Evolutionary conservation across 2,888 invertebrate species (phyloP).

Genomic region (Lasioglossum calceatum): DNA sequence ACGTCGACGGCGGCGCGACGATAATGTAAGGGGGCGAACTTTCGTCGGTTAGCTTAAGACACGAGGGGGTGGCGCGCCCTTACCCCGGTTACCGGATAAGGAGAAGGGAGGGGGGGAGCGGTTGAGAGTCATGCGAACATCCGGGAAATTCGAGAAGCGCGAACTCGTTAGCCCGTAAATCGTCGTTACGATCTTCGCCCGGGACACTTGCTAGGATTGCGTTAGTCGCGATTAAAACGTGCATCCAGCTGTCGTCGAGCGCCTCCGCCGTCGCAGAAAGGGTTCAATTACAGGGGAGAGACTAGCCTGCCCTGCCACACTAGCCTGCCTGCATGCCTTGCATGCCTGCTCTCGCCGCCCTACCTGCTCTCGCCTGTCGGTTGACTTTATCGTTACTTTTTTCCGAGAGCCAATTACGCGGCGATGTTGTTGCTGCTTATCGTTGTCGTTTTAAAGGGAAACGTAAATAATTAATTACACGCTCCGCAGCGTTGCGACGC

Average conservation of each 20-base stretch:
- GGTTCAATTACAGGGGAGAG: constrained; percentile 49
- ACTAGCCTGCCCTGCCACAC: not conserved
- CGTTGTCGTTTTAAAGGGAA: constrained; percentile 28
- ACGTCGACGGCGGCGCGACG: constrained; percentile 54
- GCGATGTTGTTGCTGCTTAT: constrained; percentile 32
- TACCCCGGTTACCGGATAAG: not conserved
- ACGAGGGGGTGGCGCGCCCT: not conserved
- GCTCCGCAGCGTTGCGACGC: constrained; percentile 4
- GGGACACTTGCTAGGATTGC: constrained; percentile 46
- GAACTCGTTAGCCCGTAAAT: constrained; percentile 67
- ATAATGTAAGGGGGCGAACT: constrained; percentile 72
- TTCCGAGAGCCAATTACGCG: constrained; percentile 35
- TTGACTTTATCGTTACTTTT: constrained; percentile 43
- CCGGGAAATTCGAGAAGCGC: constrained; percentile 64
- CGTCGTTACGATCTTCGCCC: constrained; percentile 40
- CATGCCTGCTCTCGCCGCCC: not conserved
- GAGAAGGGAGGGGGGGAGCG: not conserved
- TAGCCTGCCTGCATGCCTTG: not conserved
- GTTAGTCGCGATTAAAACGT: constrained; percentile 55
- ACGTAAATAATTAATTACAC: constrained; percentile 50
- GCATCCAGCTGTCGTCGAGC: constrained; percentile 48
- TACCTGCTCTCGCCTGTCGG: not conserved
- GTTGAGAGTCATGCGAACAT: constrained; percentile 57
- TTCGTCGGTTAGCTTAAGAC: constrained; percentile 61
- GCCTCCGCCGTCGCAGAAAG: constrained; percentile 5